These are phyloP conservation scores for Phrynosoma platyrhinos DNA, from an alignment of 2,113 vertebrate species.

Conservation along the genomic window DNA sequence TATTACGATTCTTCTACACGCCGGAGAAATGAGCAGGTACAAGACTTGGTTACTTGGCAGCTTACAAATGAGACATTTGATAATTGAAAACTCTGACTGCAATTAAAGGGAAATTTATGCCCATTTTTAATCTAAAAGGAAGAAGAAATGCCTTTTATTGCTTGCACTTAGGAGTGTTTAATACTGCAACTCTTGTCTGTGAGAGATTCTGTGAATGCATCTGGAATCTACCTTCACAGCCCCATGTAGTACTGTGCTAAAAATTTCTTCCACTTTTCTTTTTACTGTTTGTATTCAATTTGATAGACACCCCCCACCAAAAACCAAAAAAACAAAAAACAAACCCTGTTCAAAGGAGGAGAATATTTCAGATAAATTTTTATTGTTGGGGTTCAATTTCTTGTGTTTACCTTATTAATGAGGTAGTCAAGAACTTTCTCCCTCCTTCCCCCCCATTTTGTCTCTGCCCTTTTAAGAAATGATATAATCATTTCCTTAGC, in stretches of 20 bases:
- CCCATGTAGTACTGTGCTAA: background rate
- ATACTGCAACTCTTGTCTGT: background rate
- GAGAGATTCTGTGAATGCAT: background rate
- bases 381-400: background rate
- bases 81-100: constrained; percentile 68
- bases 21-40: constrained; percentile 67
- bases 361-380: background rate
- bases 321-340: background rate
- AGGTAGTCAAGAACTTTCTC: background rate
- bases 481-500: too few relatives aligned
- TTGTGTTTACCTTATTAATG: background rate
- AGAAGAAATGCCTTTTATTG: background rate
- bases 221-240: background rate
- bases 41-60: constrained; percentile 65
- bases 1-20: constrained; percentile 61
- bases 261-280: background rate
- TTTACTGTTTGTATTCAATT: too few relatives aligned
- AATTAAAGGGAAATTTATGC: constrained; percentile 68
- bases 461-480: too few relatives aligned
- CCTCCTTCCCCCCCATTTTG: too few relatives aligned
- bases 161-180: background rate
- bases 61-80: constrained; percentile 75
- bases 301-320: too few relatives aligned
- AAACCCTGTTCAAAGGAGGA: background rate
- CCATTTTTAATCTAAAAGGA: constrained; percentile 43